phyloP scores from a whole-genome alignment of 2,113 vertebrate genomes.

The Corvus hawaiiensis region DNA sequence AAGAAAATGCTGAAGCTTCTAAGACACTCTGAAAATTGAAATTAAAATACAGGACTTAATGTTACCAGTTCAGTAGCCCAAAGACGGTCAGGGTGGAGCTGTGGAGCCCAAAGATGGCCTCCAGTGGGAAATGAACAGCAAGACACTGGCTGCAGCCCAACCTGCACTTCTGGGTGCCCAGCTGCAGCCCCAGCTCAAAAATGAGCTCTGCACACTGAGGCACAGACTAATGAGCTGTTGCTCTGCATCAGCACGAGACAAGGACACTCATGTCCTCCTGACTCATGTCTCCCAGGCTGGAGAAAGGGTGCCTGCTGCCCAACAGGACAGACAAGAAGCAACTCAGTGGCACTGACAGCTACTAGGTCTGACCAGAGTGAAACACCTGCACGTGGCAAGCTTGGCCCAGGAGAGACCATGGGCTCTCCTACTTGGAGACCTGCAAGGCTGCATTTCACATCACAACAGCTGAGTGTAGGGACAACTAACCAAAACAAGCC shows the following conservation, averaged over 20 bases:
- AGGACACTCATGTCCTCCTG: rapidly evolving
- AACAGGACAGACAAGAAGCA: background rate
- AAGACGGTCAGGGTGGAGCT: background rate
- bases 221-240: background rate
- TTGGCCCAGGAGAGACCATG: background rate
- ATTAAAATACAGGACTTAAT: background rate
- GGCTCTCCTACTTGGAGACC: rapidly evolving
- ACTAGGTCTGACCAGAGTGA: background rate
- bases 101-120: background rate
- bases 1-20: background rate
- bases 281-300: background rate
- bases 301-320: background rate
- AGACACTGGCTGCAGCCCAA: background rate
- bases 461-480: background rate
- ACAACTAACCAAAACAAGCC: background rate
- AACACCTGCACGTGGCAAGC: background rate
- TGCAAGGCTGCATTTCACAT: background rate
- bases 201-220: background rate
- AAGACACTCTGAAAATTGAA: background rate
- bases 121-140: background rate
- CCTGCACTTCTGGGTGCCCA: background rate
- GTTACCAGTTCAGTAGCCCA: background rate
- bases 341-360: background rate
- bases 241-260: background rate
- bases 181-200: background rate